Evolutionary conservation across 2,888 invertebrate genomes (phyloP).

Genomic region (Neelides folsomi): DNA sequence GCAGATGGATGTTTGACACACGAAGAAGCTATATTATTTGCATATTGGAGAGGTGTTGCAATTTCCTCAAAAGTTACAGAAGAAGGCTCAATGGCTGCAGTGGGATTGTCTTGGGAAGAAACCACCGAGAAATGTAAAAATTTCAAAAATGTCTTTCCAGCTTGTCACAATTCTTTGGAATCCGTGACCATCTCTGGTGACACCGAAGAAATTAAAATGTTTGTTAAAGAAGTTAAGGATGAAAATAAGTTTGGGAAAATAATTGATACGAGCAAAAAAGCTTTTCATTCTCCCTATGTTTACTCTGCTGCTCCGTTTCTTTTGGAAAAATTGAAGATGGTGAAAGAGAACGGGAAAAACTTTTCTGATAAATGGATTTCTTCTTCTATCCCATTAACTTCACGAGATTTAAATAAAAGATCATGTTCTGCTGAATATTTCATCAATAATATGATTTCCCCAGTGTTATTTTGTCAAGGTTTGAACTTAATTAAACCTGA

Average conservation of each 20-base stretch:
- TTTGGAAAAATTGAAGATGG: conserved; percentile 23
- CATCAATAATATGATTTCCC: conserved; percentile 43
- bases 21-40: no score
- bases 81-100: conserved; percentile 75
- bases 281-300: conserved; percentile 86
- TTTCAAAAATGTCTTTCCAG: conserved; percentile 65
- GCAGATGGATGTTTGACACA: no score
- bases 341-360: conserved; percentile 32
- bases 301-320: conserved; percentile 36
- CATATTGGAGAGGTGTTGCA: no score
- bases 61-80: conserved; percentile 50
- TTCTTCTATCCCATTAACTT: conserved; percentile 42
- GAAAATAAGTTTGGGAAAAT: conserved; percentile 70
- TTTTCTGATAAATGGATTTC: conserved; percentile 42
- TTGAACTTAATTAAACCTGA: no score
- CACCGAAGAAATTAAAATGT: conserved; percentile 49
- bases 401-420: conserved; percentile 37
- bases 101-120: conserved; percentile 74
- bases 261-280: conserved; percentile 65
- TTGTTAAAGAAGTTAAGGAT: conserved; percentile 54
- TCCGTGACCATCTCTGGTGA: conserved; percentile 90
- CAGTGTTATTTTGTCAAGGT: conserved; percentile 44
- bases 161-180: conserved; percentile 88
- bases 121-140: conserved; percentile 56
- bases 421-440: conserved; percentile 47